Conservation (phyloP, 1,140 invertebrate genomes). For the Psix sp. region DNA sequence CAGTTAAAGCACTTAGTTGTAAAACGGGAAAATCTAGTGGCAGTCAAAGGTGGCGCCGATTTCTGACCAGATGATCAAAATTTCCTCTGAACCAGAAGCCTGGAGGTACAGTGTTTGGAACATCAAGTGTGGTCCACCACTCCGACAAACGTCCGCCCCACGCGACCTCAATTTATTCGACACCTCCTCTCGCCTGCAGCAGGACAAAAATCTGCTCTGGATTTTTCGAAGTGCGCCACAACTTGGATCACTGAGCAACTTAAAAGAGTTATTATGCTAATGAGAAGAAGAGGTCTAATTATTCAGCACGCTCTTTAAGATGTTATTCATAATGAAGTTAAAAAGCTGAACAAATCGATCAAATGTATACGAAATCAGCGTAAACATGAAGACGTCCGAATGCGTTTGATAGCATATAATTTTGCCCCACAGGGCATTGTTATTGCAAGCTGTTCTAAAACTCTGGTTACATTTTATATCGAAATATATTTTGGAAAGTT, state of each 20-base stretch:
- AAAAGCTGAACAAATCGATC: constrained; percentile 42
- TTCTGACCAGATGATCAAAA: constrained; percentile 44
- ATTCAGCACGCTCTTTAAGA: constrained; percentile 47
- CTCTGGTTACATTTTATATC: no score
- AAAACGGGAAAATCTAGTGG: constrained; percentile 49
- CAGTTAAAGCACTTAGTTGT: constrained; percentile 8
- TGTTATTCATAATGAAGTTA: constrained; percentile 46
- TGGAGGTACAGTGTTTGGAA: constrained; percentile 54
- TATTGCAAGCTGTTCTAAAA: not conserved
- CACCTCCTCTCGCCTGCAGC: constrained; percentile 74
- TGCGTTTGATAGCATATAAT: constrained; percentile 50
- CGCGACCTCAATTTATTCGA: constrained; percentile 77
- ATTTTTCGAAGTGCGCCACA: constrained; percentile 46
- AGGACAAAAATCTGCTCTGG: constrained; percentile 66
- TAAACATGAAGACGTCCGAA: constrained; percentile 43
- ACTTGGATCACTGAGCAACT: constrained; percentile 32
- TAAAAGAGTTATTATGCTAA: constrained; percentile 76
- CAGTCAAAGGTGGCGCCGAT: constrained; percentile 45
- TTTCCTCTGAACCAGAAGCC: constrained; percentile 61
- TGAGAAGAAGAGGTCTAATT: constrained; percentile 66
- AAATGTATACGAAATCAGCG: constrained; percentile 26
- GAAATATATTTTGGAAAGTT: no score
- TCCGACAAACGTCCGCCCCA: constrained; percentile 74
- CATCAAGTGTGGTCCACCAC: constrained; percentile 66
- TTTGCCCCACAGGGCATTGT: constrained; percentile 8